Evolutionary conservation across 2,113 vertebrate genomes (phyloP), one percentile per base, ranked within the genome.

Genomic region (Gymnobelideus leadbeateri): DNA sequence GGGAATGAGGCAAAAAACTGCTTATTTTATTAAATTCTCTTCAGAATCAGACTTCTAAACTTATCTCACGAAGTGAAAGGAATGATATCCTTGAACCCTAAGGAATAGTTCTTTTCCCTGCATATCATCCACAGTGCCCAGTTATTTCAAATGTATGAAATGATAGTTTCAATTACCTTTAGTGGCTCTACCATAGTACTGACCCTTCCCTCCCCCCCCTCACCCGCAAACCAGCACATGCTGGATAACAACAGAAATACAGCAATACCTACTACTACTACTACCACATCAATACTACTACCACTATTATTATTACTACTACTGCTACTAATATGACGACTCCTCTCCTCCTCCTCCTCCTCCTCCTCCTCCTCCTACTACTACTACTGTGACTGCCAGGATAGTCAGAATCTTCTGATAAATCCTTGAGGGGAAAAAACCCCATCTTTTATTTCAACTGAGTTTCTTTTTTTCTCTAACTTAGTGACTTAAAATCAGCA

Each of bases 391-490:
- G 3, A 43, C n/a, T 31, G 25, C 0, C 9, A 91, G 68, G 89
- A 96, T 55, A 91, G 55, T 89, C 77, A 91, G 68, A n/a, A 50
- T 14, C 51, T 90, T 91, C 21, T 57, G 49, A n/a, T 2, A 19
- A 51, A 61, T 91, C 92, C 95, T 91, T 61, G 90, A 97, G 90
- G 94, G 96, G 91, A 31, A 28, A 77, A 77, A 84, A 84, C 43
- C 23, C 19, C 24, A 89, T 47, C 28, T 94, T 96, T 91, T 51
- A 54, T 93, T 91, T 94, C 55, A 94, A 91, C 95, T 77, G 90
- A 57, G 93, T 25, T 50, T 8, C 19, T 89, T 96, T 93, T 49
- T 91, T 47, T 55, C 91, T 96, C 92, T 77, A 51, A 24, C n/a
- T 92, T 37, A 61, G 24, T 51, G 16, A 24, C 50, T 94, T 84